Conservation (phyloP, 2,113 vertebrate genomes). For the Spea bombifrons region DNA sequence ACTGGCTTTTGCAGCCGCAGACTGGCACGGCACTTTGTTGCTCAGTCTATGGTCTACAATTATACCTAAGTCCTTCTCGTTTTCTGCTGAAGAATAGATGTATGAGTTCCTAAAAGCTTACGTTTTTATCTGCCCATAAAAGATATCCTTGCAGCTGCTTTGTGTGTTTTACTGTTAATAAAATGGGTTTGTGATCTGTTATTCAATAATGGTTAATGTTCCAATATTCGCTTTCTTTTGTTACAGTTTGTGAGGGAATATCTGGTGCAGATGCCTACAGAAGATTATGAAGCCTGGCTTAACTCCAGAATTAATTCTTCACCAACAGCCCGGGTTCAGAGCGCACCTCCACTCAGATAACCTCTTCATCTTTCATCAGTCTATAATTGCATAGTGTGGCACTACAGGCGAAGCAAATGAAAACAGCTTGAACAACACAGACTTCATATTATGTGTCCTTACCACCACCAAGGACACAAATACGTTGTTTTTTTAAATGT, state of each 20-base stretch:
- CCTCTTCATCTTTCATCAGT: not conserved
- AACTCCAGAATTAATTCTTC: conserved; percentile 47
- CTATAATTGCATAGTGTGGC: not conserved
- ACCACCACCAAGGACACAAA: too few species aligned
- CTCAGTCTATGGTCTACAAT: too few species aligned
- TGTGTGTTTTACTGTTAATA: too few species aligned
- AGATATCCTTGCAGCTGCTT: too few species aligned
- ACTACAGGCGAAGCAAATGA: not conserved
- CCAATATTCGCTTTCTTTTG: conserved; percentile 3
- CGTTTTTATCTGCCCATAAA: too few species aligned
- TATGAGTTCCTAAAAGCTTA: too few species aligned
- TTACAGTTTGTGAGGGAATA: conserved; percentile 69
- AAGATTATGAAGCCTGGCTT: conserved; percentile 67
- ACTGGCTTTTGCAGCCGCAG: too few species aligned
- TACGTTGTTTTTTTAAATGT: too few species aligned
- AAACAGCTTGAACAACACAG: not conserved
- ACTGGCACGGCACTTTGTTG: too few species aligned
- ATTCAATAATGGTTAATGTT: not conserved
- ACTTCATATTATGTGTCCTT: not conserved
- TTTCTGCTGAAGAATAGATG: too few species aligned
- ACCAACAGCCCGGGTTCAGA: conserved; percentile 29
- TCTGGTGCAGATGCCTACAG: conserved; percentile 65
- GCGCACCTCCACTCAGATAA: conserved; percentile 38
- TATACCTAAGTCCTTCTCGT: too few species aligned
- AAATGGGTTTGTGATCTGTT: too few species aligned